These are phyloP conservation scores for Polypterus senegalus DNA, from an alignment of 2,113 vertebrate genomes.

Conservation along the genomic window DNA sequence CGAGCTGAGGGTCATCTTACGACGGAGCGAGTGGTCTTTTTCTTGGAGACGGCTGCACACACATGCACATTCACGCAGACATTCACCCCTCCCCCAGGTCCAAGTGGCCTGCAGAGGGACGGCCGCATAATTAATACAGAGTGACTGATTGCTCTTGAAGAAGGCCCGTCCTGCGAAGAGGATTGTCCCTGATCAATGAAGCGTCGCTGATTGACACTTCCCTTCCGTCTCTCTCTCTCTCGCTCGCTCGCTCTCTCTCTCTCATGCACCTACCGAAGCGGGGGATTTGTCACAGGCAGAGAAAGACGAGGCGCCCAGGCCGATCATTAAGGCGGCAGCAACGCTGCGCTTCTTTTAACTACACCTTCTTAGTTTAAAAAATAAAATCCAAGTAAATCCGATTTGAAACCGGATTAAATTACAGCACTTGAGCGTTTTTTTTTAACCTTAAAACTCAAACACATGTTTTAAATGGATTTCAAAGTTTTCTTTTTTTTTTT, in stretches of 20 bases:
- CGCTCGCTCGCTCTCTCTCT: neutral
- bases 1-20: too few relatives aligned
- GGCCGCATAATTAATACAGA: slow-evolving; percentile 64
- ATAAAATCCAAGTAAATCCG: slow-evolving; percentile 2
- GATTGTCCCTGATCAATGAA: slow-evolving; percentile 57
- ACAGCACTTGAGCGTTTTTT: neutral
- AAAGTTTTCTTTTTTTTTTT: neutral
- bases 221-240: slow-evolving; percentile 40
- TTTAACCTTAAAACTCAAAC: neutral
- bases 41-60: neutral
- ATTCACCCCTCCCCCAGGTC: slow-evolving; percentile 33
- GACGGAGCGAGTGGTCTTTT: too few relatives aligned
- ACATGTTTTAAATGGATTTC: neutral
- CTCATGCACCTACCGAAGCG: slow-evolving; percentile 32
- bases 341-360: too few relatives aligned
- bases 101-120: slow-evolving; percentile 35
- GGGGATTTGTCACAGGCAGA: slow-evolving; percentile 35
- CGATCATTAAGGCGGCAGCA: slow-evolving; percentile 19
- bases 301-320: slow-evolving; percentile 20
- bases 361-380: slow-evolving; percentile 16
- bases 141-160: slow-evolving; percentile 76
- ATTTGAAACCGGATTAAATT: slow-evolving; percentile 14
- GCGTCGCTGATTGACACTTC: slow-evolving; percentile 55
- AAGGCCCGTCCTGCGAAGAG: slow-evolving; percentile 56
- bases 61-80: slow-evolving; percentile 3